These are phyloP conservation scores for Drosophila mettleri DNA, from an alignment of 2,888 invertebrate species.

Conservation along the genomic window DNA sequence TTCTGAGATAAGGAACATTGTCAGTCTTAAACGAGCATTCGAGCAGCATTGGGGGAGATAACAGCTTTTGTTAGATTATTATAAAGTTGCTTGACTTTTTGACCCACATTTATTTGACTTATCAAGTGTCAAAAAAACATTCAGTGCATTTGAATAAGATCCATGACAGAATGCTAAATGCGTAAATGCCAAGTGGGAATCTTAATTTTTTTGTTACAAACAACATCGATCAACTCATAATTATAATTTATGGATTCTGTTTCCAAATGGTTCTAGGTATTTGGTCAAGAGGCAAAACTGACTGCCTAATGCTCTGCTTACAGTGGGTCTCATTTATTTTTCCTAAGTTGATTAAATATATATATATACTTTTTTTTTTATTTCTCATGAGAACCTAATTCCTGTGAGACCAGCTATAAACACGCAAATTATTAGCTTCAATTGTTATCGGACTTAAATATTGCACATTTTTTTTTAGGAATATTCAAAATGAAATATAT, in stretches of 20 bases:
- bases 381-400: background rate
- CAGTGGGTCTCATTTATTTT: background rate
- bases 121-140: constrained; percentile 9
- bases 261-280: no score
- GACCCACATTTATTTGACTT: constrained; percentile 36
- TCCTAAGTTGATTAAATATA: background rate
- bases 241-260: background rate
- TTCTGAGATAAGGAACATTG: background rate
- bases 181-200: background rate
- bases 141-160: constrained; percentile 4
- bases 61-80: constrained; percentile 41
- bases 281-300: background rate
- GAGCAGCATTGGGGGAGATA: constrained; percentile 31
- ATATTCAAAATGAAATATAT: background rate
- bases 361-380: background rate
- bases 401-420: background rate
- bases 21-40: background rate
- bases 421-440: background rate
- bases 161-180: background rate
- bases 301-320: background rate
- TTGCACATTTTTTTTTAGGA: background rate
- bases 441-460: background rate
- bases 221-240: constrained; percentile 1
- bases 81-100: constrained; percentile 41
- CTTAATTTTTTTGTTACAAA: background rate